Percentiles rank a stretch among this genome's conserved stretches.
Conservation (phyloP, 2,888 invertebrate species). For the Timema cristinae region DNA sequence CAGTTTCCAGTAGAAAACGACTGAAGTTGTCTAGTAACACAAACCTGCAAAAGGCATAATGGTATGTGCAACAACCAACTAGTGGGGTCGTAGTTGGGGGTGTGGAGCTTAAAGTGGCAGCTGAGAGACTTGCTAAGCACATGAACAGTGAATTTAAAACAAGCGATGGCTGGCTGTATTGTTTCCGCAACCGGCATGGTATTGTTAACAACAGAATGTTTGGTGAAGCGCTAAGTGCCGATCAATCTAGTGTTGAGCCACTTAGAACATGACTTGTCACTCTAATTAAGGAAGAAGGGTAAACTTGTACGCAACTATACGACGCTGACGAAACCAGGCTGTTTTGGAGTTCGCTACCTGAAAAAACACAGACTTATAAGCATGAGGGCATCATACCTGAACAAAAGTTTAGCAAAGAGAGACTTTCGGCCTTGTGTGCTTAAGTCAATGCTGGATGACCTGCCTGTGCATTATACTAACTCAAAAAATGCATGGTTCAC, state of each 20-base stretch:
- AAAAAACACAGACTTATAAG: neutral
- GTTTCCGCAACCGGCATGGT: slow-evolving; percentile 8
- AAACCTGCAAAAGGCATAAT: slow-evolving; percentile 13
- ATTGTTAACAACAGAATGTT: slow-evolving; percentile 4
- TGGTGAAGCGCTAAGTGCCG: neutral
- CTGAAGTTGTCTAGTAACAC: slow-evolving; percentile 14
- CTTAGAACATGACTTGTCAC: neutral
- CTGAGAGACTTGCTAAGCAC: slow-evolving; percentile 13
- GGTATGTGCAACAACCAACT: slow-evolving; percentile 17
- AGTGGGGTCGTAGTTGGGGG: slow-evolving; percentile 1
- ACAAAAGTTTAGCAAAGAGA: neutral
- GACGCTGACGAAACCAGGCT: slow-evolving; percentile 1
- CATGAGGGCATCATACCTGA: neutral
- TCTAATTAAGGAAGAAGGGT: neutral
- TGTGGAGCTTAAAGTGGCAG: slow-evolving; percentile 12
- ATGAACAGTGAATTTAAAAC: slow-evolving; percentile 14
- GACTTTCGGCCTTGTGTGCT: neutral
- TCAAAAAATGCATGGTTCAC: slow-evolving; percentile 18
- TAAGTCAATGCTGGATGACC: slow-evolving; percentile 2
- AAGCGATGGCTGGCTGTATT: slow-evolving; percentile 17
- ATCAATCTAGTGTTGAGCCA: slow-evolving; percentile 2
- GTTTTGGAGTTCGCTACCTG: neutral
- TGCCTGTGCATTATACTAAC: slow-evolving; percentile 8
- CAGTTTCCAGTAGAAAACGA: slow-evolving; percentile 5
- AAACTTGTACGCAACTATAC: neutral